These are phyloP conservation scores for Nasonia oneida DNA, from an alignment of 2,888 invertebrate genomes.

Conservation along the genomic window DNA sequence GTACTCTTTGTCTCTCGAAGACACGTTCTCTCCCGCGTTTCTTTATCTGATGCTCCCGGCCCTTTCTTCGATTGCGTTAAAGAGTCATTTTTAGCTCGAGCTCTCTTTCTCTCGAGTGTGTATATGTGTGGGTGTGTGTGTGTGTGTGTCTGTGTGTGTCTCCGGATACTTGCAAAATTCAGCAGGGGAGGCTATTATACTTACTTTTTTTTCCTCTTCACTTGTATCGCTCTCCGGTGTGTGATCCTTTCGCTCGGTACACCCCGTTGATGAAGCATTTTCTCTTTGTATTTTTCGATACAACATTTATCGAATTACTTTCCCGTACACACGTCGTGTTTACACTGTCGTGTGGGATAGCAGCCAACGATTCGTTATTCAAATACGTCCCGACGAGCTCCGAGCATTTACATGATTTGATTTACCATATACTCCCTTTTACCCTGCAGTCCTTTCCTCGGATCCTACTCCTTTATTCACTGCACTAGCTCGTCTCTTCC, in stretches of 20 bases:
- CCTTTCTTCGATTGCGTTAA: background rate
- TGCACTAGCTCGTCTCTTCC: background rate
- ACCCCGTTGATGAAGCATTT: background rate
- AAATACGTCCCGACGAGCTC: background rate
- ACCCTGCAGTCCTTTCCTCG: background rate
- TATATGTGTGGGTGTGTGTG: background rate
- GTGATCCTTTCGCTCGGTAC: too few species aligned
- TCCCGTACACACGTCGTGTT: too few species aligned
- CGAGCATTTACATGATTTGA: background rate
- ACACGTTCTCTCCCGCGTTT: background rate
- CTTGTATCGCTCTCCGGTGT: too few species aligned
- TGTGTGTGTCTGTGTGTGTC: background rate
- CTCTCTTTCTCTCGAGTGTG: too few species aligned
- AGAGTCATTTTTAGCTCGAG: background rate
- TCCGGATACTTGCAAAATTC: background rate
- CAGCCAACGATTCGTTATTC: background rate
- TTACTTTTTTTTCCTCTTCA: too few species aligned
- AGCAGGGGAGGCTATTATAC: too few species aligned
- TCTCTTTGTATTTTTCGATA: background rate
- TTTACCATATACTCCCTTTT: background rate
- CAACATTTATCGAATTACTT: too few species aligned
- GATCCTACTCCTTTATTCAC: background rate
- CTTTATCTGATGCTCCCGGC: background rate
- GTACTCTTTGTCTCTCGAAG: background rate
- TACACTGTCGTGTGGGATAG: background rate